These are phyloP conservation scores for Opisthocomus hoazin DNA, from an alignment of 2,113 vertebrate species.

Conservation along the genomic window DNA sequence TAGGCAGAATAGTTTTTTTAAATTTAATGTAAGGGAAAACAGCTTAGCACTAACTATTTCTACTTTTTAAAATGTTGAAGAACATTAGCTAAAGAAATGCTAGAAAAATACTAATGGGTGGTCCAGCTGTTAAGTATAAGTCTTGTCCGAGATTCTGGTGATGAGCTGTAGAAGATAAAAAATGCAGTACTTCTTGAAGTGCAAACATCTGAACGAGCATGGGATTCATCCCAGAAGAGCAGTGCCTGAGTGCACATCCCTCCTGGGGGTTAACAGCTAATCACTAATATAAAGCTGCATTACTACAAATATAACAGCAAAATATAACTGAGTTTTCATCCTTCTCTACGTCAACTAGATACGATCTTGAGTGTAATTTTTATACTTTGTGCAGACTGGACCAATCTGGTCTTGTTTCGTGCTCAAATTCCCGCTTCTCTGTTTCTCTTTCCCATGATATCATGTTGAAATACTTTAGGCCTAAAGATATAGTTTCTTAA, in stretches of 20 bases:
- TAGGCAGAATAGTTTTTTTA: not conserved
- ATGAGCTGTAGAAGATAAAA: not conserved
- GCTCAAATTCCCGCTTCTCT: not conserved
- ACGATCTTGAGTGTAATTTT: not conserved
- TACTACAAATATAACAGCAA: not conserved
- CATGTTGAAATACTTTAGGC: not conserved
- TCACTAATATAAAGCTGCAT: not conserved
- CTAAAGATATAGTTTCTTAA: not conserved
- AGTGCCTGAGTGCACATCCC: not conserved
- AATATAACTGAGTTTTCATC: not conserved
- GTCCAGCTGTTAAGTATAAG: not conserved
- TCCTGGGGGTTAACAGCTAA: not conserved
- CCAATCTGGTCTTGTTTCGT: not conserved
- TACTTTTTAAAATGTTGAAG: not conserved
- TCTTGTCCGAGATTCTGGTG: not conserved
- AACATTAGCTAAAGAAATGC: not conserved
- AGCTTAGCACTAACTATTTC: not conserved
- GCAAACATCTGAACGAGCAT: not conserved
- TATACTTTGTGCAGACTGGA: not conserved
- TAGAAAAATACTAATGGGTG: not conserved
- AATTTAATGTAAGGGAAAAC: not conserved
- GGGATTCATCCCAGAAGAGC: not conserved
- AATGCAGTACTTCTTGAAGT: not conserved
- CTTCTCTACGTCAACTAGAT: not conserved
- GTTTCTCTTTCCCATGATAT: not conserved